phyloP scores from a whole-genome alignment of 2,888 invertebrate species.

The Tiliacea aurago region DNA sequence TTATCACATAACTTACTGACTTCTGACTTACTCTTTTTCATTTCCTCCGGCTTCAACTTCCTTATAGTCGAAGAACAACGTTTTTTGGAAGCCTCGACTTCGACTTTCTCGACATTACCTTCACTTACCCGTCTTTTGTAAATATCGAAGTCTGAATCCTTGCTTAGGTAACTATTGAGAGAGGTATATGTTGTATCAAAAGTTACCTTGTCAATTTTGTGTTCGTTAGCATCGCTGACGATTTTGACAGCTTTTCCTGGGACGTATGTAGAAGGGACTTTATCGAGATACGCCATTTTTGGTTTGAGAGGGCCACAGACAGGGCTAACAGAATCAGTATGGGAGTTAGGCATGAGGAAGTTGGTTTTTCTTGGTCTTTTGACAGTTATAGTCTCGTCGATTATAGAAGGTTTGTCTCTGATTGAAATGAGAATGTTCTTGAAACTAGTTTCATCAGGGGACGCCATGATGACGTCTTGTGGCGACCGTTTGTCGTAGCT shows the following conservation, averaged over 20 bases:
- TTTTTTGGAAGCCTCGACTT: constrained; percentile 76
- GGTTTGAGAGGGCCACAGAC: constrained; percentile 77
- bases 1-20: constrained; percentile 89
- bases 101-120: constrained; percentile 78
- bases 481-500: constrained; percentile 83
- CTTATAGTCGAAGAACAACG: constrained; percentile 85
- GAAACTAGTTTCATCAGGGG: constrained; percentile 85
- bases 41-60: constrained; percentile 82
- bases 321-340: constrained; percentile 83
- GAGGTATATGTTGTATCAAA: constrained; percentile 81
- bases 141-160: constrained; percentile 81
- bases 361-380: constrained; percentile 82
- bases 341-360: constrained; percentile 79
- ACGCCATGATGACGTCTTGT: constrained; percentile 88
- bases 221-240: constrained; percentile 89
- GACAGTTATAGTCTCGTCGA: constrained; percentile 83
- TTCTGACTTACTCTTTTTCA: constrained; percentile 87
- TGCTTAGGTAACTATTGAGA: constrained; percentile 90
- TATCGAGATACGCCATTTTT: constrained; percentile 85
- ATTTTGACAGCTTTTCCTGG: constrained; percentile 95
- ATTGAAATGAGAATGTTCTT: constrained; percentile 87
- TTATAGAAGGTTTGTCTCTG: constrained; percentile 81
- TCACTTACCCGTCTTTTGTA: constrained; percentile 84
- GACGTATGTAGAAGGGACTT: constrained; percentile 83
- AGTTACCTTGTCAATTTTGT: constrained; percentile 85